Percentiles rank a stretch among this genome's conserved stretches.
phyloP scores from a whole-genome alignment of 2,113 vertebrate genomes.

The Odobenus rosmarus region DNA sequence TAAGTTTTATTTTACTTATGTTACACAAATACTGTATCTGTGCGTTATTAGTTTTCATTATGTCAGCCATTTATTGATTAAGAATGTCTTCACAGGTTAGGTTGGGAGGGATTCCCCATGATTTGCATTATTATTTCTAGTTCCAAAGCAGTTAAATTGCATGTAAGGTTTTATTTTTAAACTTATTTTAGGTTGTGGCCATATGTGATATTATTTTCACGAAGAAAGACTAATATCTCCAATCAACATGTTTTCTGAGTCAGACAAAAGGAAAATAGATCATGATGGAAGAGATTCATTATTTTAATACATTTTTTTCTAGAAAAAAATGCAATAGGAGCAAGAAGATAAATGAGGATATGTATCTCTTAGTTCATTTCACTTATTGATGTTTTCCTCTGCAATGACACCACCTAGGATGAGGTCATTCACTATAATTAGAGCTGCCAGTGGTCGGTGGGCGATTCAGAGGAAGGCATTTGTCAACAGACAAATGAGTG shows the following conservation, averaged over 20 bases:
- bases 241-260: neutral
- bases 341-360: slow-evolving; percentile 32
- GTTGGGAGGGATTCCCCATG: neutral
- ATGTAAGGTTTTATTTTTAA: slow-evolving; percentile 16
- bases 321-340: neutral
- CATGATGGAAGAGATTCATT: neutral
- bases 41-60: neutral
- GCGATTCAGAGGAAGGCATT: slow-evolving; percentile 5
- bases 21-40: neutral
- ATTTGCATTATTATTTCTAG: neutral
- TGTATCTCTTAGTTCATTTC: neutral
- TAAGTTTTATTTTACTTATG: neutral
- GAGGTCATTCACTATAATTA: slow-evolving; percentile 45
- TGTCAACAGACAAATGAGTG: slow-evolving; percentile 3
- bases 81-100: neutral
- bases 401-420: neutral
- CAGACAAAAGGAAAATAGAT: neutral
- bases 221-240: neutral
- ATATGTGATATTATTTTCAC: neutral
- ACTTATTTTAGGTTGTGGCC: neutral
- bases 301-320: neutral
- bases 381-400: neutral
- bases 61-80: slow-evolving; percentile 5
- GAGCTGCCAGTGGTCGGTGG: slow-evolving; percentile 44
- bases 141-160: neutral